Conservation (phyloP, 2,888 invertebrate genomes). For the Lasioglossum villosulum region DNA sequence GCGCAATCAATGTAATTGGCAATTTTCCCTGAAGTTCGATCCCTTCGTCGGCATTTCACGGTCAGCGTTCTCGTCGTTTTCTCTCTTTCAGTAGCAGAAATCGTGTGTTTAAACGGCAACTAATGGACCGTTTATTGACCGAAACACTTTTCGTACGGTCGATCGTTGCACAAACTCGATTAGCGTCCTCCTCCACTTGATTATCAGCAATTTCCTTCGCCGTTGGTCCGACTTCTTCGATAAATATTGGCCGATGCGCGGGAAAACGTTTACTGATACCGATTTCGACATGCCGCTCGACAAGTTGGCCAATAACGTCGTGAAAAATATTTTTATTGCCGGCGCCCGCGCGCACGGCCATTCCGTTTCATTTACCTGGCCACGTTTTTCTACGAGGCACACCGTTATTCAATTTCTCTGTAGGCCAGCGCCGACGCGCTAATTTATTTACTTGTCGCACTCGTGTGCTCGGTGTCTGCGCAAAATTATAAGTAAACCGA, state of each 20-base stretch:
- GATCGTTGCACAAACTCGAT: conserved; percentile 67
- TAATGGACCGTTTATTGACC: conserved; percentile 72
- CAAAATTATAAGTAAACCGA: background rate
- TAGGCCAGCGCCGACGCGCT: background rate
- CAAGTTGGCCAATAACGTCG: background rate
- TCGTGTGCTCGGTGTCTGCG: background rate
- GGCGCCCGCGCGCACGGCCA: too few relatives aligned
- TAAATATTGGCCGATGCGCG: conserved; percentile 21
- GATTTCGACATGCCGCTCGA: background rate
- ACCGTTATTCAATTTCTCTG: background rate
- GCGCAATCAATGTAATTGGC: conserved; percentile 69
- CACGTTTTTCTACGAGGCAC: background rate
- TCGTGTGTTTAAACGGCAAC: conserved; percentile 66
- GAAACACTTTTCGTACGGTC: conserved; percentile 62
- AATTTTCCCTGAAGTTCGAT: conserved; percentile 63
- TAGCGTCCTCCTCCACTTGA: conserved; percentile 56
- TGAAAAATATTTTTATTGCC: background rate
- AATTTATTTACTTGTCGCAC: background rate
- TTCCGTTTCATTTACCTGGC: background rate
- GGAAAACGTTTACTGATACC: background rate
- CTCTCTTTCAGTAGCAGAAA: conserved; percentile 61
- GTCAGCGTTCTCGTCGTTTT: conserved; percentile 50
- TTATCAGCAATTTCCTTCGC: conserved; percentile 60
- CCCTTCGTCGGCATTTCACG: conserved; percentile 65
- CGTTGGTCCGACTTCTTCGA: conserved; percentile 23